These are phyloP conservation scores for Drosophila grimshawi DNA, from an alignment of 1,140 invertebrate species.

Conservation along the genomic window DNA sequence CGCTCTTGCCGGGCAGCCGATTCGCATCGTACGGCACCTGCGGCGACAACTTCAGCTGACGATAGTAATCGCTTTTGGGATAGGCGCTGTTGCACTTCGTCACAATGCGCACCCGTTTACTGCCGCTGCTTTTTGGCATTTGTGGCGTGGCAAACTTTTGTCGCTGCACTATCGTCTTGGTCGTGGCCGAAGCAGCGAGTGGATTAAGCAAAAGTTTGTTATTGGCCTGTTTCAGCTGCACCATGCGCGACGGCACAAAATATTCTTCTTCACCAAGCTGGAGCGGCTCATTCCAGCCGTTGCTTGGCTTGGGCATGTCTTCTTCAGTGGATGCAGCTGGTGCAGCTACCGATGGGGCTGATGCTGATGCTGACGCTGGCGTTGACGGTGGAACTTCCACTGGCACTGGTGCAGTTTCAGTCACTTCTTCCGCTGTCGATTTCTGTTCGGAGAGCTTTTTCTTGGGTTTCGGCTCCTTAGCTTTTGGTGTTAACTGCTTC, in stretches of 20 bases:
- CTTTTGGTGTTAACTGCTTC: constrained; percentile 6
- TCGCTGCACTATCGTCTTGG: constrained; percentile 34
- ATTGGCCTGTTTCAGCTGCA: constrained; percentile 69
- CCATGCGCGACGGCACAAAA: constrained; percentile 84
- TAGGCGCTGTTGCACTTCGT: constrained; percentile 88
- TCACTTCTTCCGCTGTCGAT: constrained; percentile 9
- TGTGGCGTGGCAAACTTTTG: constrained; percentile 32
- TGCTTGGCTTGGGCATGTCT: constrained; percentile 18
- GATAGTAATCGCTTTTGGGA: constrained; percentile 88
- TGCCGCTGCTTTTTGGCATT: constrained; percentile 19
- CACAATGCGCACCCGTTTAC: constrained; percentile 87
- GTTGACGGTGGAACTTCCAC: not conserved
- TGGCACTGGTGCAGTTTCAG: not conserved
- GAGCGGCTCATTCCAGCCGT: constrained; percentile 79
- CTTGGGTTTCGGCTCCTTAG: constrained; percentile 17
- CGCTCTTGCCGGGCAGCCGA: constrained; percentile 88
- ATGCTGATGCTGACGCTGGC: not conserved
- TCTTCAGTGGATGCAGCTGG: constrained; percentile 1
- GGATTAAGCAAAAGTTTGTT: constrained; percentile 61
- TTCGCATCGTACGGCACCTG: constrained; percentile 90
- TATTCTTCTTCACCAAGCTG: constrained; percentile 84
- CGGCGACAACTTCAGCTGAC: constrained; percentile 88
- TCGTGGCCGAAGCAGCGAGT: constrained; percentile 23
- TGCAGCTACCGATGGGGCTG: not conserved
- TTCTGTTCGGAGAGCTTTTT: constrained; percentile 5